A percentile compares a stretch with the other conserved stretches of the same genome.
Evolutionary conservation across 2,888 invertebrate genomes (phyloP).

Genomic region (Ormyrus thymus): DNA sequence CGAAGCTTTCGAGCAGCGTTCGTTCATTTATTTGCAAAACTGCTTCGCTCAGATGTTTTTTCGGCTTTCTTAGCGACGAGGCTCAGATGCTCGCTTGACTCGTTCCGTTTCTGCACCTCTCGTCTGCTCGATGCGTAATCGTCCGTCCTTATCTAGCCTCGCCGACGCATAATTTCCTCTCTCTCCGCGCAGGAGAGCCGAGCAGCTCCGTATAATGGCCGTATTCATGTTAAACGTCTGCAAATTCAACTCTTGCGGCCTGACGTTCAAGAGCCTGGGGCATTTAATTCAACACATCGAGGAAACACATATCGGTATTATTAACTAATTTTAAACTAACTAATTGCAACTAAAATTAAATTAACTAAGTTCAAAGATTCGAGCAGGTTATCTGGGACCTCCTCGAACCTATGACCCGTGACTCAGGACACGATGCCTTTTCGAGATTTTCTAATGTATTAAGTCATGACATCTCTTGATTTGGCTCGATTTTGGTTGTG

Average conservation of each 20-base stretch:
- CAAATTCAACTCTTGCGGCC: conserved; percentile 91
- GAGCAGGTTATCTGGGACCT: conserved; percentile 63
- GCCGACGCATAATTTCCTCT: not conserved
- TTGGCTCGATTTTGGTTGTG: no score
- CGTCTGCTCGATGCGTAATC: conserved; percentile 35
- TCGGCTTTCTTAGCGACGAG: not conserved
- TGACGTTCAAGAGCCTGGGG: conserved; percentile 87
- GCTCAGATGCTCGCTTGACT: conserved; percentile 31
- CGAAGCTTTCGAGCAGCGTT: not conserved
- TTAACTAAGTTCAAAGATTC: no score
- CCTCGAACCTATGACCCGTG: not conserved
- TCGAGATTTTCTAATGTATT: no score
- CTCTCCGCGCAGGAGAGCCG: not conserved
- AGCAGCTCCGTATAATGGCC: conserved; percentile 80
- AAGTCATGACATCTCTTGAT: no score
- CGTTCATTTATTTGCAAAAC: conserved; percentile 25
- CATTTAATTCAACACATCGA: conserved; percentile 92
- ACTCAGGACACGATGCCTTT: no score
- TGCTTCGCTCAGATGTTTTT: not conserved
- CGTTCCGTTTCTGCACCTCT: not conserved
- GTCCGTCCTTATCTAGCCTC: conserved; percentile 21
- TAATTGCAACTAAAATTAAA: no score
- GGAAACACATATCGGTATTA: conserved; percentile 87
- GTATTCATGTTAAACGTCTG: conserved; percentile 93
- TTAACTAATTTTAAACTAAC: not conserved